phyloP scores from a whole-genome alignment of 2,888 invertebrate genomes.

The Sinopyrophorus schimmeli region DNA sequence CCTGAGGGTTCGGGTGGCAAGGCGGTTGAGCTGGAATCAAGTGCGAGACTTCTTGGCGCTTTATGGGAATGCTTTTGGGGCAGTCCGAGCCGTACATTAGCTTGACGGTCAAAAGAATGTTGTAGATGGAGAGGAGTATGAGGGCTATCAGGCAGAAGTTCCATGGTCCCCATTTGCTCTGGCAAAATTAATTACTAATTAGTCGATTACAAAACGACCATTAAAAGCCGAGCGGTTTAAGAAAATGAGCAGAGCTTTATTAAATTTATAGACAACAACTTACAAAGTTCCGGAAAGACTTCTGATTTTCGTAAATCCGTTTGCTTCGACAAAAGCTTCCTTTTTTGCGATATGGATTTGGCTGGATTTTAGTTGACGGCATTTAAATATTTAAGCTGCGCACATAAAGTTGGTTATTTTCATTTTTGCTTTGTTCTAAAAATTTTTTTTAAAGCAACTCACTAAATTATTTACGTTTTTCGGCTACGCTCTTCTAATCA shows the following conservation, averaged over 20 bases:
- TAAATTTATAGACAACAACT: neutral
- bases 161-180: constrained; percentile 66
- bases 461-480: too few relatives aligned
- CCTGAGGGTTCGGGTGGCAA: constrained; percentile 40
- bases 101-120: constrained; percentile 63
- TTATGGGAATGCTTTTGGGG: constrained; percentile 39
- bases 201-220: too few relatives aligned
- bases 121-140: constrained; percentile 67
- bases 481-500: too few relatives aligned
- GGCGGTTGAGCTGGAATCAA: constrained; percentile 15
- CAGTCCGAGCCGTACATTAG: constrained; percentile 60
- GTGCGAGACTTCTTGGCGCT: constrained; percentile 31
- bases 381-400: neutral
- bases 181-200: too few relatives aligned
- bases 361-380: constrained; percentile 5
- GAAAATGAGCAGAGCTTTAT: too few relatives aligned
- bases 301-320: constrained; percentile 7
- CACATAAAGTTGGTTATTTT: neutral
- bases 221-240: too few relatives aligned
- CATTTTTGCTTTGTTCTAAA: too few relatives aligned
- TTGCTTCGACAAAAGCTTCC: constrained; percentile 9
- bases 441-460: too few relatives aligned
- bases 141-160: constrained; percentile 68
- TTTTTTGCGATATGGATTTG: constrained; percentile 10
- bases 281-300: constrained; percentile 7